phyloP scores from a whole-genome alignment of 1,140 invertebrate species.

The Zaprionus lachaisei region DNA sequence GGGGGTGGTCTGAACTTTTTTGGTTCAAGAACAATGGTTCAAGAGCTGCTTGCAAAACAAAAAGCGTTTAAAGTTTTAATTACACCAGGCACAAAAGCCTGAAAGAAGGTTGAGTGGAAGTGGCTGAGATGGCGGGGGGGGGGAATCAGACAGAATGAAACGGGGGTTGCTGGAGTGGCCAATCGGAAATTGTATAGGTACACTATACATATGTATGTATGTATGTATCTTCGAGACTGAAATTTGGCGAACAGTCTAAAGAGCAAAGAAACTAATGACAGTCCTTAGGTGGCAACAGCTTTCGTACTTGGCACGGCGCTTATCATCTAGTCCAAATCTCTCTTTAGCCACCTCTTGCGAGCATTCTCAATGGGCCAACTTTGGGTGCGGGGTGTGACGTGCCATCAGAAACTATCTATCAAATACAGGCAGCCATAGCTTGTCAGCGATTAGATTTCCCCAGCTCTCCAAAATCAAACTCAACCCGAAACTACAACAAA shows the following conservation, averaged over 20 bases:
- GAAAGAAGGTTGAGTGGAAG: constrained; percentile 18
- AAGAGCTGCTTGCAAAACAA: constrained; percentile 81
- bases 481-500: constrained; percentile 36
- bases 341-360: constrained; percentile 46
- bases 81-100: constrained; percentile 66
- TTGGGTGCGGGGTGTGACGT: constrained; percentile 42
- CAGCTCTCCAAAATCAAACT: constrained; percentile 46
- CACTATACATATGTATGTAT: not conserved
- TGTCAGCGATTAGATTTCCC: constrained; percentile 78
- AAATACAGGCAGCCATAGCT: constrained; percentile 81
- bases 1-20: constrained; percentile 67
- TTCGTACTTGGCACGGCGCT: constrained; percentile 40
- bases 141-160: not conserved
- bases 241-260: constrained; percentile 22
- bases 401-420: constrained; percentile 80
- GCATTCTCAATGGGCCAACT: constrained; percentile 30
- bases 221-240: constrained; percentile 6
- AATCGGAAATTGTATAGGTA: constrained; percentile 38
- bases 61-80: constrained; percentile 83
- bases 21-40: constrained; percentile 72
- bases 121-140: constrained; percentile 11
- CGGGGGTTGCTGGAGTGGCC: constrained; percentile 21
- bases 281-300: constrained; percentile 13
- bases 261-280: constrained; percentile 36
- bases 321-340: constrained; percentile 66